phyloP scores from a whole-genome alignment of 2,888 invertebrate genomes.

The Blera fallax region DNA sequence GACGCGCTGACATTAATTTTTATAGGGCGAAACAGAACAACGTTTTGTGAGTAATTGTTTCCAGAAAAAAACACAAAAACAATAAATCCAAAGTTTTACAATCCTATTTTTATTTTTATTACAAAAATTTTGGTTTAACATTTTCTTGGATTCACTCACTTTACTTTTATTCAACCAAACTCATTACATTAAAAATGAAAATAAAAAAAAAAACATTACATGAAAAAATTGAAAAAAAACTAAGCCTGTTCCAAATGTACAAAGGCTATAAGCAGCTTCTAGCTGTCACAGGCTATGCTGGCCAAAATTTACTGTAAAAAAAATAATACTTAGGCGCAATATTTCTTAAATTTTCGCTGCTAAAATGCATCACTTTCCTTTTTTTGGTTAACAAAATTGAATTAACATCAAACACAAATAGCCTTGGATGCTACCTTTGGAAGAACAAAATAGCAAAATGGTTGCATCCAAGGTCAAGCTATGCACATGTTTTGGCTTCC shows the following conservation, averaged over 20 bases:
- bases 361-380: constrained; percentile 52
- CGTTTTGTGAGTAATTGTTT: constrained; percentile 82
- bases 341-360: constrained; percentile 58
- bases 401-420: constrained; percentile 39
- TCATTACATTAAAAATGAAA: constrained; percentile 52
- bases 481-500: constrained; percentile 71
- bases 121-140: constrained; percentile 68
- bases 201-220: constrained; percentile 40
- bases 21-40: constrained; percentile 82
- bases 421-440: constrained; percentile 33
- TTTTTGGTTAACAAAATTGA: constrained; percentile 17
- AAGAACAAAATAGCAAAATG: constrained; percentile 13
- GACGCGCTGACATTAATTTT: constrained; percentile 81
- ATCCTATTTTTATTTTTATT: constrained; percentile 74
- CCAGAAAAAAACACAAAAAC: constrained; percentile 75
- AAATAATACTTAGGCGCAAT: constrained; percentile 52
- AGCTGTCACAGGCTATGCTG: constrained; percentile 35
- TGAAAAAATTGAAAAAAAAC: constrained; percentile 21
- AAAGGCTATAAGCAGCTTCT: constrained; percentile 40
- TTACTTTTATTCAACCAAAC: constrained; percentile 44
- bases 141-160: constrained; percentile 67
- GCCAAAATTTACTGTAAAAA: constrained; percentile 52
- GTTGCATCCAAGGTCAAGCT: constrained; percentile 61
- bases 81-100: constrained; percentile 75
- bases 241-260: constrained; percentile 27